A percentile compares a stretch with the other conserved stretches of the same genome.
Evolutionary conservation across 1,140 invertebrate species (phyloP).

Genomic region (Popillia japonica): DNA sequence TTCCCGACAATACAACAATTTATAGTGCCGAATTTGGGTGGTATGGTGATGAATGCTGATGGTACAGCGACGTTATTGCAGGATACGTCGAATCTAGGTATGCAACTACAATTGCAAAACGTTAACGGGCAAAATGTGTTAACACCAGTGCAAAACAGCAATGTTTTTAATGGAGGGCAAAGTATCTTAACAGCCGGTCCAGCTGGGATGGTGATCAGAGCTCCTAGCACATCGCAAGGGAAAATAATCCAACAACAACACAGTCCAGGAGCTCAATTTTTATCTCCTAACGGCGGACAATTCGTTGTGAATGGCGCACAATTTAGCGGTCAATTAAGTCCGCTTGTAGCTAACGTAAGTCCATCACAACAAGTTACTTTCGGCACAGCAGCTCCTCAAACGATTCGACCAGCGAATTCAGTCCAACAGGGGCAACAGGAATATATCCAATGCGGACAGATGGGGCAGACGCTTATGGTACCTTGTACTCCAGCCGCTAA

Average conservation of each 20-base stretch:
- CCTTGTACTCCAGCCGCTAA: constrained; percentile 73
- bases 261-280: constrained; percentile 72
- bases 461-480: constrained; percentile 81
- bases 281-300: constrained; percentile 76
- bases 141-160: constrained; percentile 74
- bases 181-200: constrained; percentile 74
- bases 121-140: constrained; percentile 81
- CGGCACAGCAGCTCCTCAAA: constrained; percentile 65
- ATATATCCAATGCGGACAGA: constrained; percentile 73
- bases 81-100: constrained; percentile 72
- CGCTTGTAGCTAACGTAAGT: constrained; percentile 76
- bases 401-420: constrained; percentile 56
- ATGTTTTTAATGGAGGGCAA: constrained; percentile 66
- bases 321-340: constrained; percentile 81
- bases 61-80: constrained; percentile 75
- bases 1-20: constrained; percentile 84
- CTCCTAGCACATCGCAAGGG: constrained; percentile 73
- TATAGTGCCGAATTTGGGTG: constrained; percentile 78
- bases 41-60: constrained; percentile 60
- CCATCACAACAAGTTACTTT: constrained; percentile 74
- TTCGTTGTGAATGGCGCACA: constrained; percentile 77
- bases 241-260: constrained; percentile 78
- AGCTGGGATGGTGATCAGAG: constrained; percentile 79
- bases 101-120: constrained; percentile 81
- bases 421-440: constrained; percentile 69